Conservation (phyloP, 2,888 invertebrate species). For the Endotricha flammealis region DNA sequence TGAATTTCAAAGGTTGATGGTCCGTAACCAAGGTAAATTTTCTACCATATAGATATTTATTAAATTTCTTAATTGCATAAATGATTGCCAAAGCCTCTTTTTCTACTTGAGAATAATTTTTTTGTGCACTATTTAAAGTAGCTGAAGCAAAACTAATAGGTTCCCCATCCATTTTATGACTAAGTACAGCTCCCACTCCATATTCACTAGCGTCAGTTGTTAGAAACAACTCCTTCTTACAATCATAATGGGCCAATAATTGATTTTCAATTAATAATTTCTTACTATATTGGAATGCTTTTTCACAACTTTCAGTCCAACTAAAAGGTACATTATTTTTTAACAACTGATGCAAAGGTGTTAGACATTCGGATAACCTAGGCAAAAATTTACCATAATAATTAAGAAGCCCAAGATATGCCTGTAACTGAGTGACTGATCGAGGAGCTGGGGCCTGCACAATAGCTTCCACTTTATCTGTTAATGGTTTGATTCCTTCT, state of each 20-base stretch:
- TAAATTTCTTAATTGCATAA: slow-evolving; percentile 16
- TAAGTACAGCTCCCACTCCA: slow-evolving; percentile 16
- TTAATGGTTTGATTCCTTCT: slow-evolving; percentile 11
- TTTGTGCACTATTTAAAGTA: slow-evolving; percentile 14
- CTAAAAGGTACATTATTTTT: not conserved
- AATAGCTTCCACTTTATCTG: slow-evolving; percentile 14
- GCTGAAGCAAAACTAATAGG: slow-evolving; percentile 13
- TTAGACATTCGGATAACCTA: slow-evolving; percentile 6
- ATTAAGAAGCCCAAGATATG: slow-evolving; percentile 12
- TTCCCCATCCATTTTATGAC: slow-evolving; percentile 13
- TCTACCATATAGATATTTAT: slow-evolving; percentile 15
- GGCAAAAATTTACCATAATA: slow-evolving; percentile 8
- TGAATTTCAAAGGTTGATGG: slow-evolving; percentile 14
- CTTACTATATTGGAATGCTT: too few species aligned
- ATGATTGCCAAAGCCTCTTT: slow-evolving; percentile 17
- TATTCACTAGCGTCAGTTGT: slow-evolving; percentile 14
- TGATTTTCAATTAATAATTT: not conserved
- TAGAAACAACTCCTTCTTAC: slow-evolving; percentile 9
- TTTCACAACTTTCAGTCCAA: too few species aligned
- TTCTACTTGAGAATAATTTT: slow-evolving; percentile 15
- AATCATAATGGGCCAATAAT: slow-evolving; percentile 6
- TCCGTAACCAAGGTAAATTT: slow-evolving; percentile 14
- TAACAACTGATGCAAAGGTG: slow-evolving; percentile 5
- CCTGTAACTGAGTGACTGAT: slow-evolving; percentile 4
- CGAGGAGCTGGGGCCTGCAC: not conserved